These are phyloP conservation scores for Saguinus imperator DNA, from an alignment of 2,113 vertebrate genomes.

Conservation along the genomic window DNA sequence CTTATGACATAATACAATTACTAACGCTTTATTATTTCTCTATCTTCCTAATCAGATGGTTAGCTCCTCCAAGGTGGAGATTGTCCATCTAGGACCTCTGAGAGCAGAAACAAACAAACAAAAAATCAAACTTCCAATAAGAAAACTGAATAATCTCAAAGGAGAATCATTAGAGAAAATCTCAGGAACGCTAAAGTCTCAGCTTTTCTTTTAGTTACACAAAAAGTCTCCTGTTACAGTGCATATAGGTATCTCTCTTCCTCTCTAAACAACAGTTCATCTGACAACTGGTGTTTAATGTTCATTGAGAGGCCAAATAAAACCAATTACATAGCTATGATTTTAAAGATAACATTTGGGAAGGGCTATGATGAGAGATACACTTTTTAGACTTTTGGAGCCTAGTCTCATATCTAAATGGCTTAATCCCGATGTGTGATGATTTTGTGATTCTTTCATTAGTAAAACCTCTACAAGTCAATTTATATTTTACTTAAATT, in stretches of 20 bases:
- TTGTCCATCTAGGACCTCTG: not conserved
- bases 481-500: not conserved
- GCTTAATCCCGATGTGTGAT: not conserved
- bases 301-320: not conserved
- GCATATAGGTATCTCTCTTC: not conserved
- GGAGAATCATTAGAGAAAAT: not conserved
- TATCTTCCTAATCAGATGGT: not conserved
- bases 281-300: rapidly evolving
- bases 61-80: not conserved
- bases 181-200: not conserved
- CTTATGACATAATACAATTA: not conserved
- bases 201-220: not conserved
- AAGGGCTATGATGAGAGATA: not conserved
- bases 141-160: not conserved
- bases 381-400: not conserved
- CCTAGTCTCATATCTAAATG: not conserved
- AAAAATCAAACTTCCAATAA: not conserved
- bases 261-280: not conserved
- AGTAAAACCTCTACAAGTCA: not conserved
- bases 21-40: not conserved
- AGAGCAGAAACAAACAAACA: not conserved
- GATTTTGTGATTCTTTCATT: not conserved
- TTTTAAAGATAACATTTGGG: not conserved
- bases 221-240: not conserved
- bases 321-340: not conserved